Base-by-base conservation (phyloP, 1,140 invertebrate species). In the Lepidurus packardi region DNA sequence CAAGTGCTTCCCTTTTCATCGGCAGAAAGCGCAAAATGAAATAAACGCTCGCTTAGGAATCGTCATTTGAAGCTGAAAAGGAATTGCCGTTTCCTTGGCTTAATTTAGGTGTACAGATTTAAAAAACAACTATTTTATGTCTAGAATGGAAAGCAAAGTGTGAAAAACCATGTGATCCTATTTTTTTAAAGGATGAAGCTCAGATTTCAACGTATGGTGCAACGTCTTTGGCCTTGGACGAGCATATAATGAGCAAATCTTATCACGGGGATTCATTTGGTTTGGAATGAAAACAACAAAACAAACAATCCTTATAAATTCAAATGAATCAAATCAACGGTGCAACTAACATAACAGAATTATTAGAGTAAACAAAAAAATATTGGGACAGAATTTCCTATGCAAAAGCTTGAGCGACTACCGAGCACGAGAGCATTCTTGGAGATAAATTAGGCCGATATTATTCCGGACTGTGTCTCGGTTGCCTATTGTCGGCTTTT, bases 401-500 rank as follows among this genome's bases (percentile, higher is more conserved):
- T 65, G 53, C 45, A n/a, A 65, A 65, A 34, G 34, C 4, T 65
- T 13, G 53, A 65, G 13, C 53, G 13, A 65, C 53, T 13, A 65
- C 53, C 16, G 53, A 65, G 21, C 16, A 21, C 13, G 16, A 21
- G 53, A 65, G 53, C 53, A 65, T 65, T 65, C 53, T 21, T 65
- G 53, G 53, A 0, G 6, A n/a, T 16, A n/a, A 65, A 65, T 65
- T 7, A 65, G 21, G 53, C 13, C 21, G 16, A 16, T n/a, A n/a
- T 65, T 65, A 65, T 65, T 65, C 53, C 16, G 53, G 53, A 65
- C 53, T 21, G 16, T 21, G 53, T 65, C 53, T 65, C 13, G 9
- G 21, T 65, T 65, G 16, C 53, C 53, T 65, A 65, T 65, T 65
- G 53, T 65, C 53, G 53, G 53, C 53, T 65, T 65, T 65, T 65